Conservation (phyloP, 2,113 vertebrate genomes). For the Elephas maximus region DNA sequence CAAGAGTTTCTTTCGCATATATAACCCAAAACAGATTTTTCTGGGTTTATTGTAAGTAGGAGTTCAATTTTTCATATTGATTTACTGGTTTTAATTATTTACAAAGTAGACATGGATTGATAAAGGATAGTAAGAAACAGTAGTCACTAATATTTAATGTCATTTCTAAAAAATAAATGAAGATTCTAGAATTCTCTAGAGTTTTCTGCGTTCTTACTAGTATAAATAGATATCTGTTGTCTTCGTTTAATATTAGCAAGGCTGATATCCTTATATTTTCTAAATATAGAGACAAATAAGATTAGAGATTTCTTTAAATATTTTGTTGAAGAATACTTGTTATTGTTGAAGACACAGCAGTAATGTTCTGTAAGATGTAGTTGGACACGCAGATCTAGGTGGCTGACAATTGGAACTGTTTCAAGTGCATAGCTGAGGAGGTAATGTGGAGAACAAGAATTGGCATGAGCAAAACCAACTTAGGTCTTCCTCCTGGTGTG, state of each 20-base stretch:
- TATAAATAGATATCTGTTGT: background rate
- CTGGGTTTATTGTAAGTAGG: conserved; percentile 77
- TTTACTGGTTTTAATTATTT: conserved; percentile 26
- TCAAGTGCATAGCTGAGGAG: background rate
- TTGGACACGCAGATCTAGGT: background rate
- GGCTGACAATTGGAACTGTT: background rate
- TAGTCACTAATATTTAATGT: background rate
- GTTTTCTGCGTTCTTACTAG: conserved; percentile 21
- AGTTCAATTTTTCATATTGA: conserved; percentile 57
- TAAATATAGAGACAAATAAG: background rate
- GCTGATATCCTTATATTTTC: background rate
- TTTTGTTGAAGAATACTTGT: background rate
- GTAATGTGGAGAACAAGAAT: background rate
- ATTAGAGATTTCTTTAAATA: background rate
- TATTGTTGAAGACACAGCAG: background rate
- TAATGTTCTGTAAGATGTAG: background rate
- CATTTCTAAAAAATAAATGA: background rate
- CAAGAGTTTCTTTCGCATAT: conserved; percentile 80
- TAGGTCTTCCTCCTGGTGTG: background rate
- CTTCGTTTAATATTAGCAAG: conserved; percentile 36
- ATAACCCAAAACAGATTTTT: conserved; percentile 76
- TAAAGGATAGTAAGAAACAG: background rate
- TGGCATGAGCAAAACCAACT: background rate
- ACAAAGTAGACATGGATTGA: background rate
- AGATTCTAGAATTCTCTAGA: background rate